Evolutionary conservation across 23 tunicate genomes (phyloP).

Genomic region (Styela clava): DNA sequence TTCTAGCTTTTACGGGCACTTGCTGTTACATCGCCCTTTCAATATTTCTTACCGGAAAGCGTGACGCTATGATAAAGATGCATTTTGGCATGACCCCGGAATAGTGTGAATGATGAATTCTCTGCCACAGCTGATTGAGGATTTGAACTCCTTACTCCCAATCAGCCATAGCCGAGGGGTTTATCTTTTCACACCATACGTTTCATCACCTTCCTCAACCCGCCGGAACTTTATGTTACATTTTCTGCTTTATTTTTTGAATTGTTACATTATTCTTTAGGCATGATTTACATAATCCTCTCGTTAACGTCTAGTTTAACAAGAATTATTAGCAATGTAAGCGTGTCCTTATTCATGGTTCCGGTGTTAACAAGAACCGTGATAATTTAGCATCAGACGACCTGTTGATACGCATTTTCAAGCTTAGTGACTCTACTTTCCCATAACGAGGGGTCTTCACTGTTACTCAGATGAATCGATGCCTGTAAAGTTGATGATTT

Average conservation of each 20-base stretch:
- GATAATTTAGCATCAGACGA: neutral
- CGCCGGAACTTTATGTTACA: neutral
- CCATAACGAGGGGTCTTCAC: neutral
- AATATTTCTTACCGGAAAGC: neutral
- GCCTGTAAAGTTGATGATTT: neutral
- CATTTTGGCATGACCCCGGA: neutral
- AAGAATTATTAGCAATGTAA: neutral
- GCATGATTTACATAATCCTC: neutral
- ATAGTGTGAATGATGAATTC: neutral
- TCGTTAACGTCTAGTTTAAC: neutral
- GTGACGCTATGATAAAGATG: neutral
- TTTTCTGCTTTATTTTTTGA: neutral
- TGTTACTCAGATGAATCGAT: neutral
- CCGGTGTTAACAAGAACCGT: neutral
- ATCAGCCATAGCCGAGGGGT: neutral
- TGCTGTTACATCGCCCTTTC: neutral
- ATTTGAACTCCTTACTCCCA: neutral
- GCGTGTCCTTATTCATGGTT: neutral
- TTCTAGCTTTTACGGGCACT: neutral
- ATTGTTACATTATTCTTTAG: neutral
- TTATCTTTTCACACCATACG: neutral
- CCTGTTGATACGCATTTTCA: neutral
- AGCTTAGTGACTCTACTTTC: slow-evolving; percentile 10
- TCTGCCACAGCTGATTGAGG: neutral
- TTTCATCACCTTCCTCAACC: neutral